Evolutionary conservation across 2,113 vertebrate species (phyloP), one percentile per base, ranked within the genome.

Genomic region (Percopsis transmontana): DNA sequence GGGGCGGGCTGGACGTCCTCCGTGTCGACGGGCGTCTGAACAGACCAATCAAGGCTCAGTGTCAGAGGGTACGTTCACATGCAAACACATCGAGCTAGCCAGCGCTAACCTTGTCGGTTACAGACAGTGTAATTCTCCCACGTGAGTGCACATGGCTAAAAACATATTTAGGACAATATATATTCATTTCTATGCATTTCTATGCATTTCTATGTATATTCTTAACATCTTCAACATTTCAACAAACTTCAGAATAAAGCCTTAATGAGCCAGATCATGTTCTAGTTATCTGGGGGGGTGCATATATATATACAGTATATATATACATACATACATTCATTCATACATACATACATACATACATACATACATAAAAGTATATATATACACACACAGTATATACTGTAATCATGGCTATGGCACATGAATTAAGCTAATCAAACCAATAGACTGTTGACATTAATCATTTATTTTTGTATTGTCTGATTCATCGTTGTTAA

Each of bases 21-120:
- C 66, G 95, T 95, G 76, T 97, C 97, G 85, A 97, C 95, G 0
- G 97, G 97, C 7, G 97, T 98, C 97, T 99, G 82, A 2, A 15
- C 20, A 15, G 38, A 48, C 5, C 24, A 16, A 66, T 33, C 8
- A n/a, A 7, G 19, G 50, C 14, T 53, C 51, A 14, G 51, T 12
- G 21, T 53, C 21, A 53, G 47, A 16, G 8, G 47, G 2, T 7
- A 5, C 4, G 45, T 18, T 48, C 27, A 33, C 27, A 33, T 33
- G 27, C 27, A 33, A 33, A 33, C 27, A n/a, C n/a, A 33, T 33
- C 12, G 8, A 42, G 42, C 19, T 19, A 19, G 48, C 18, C 48
- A 51, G 48, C 19, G 19, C 19, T 10, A 51, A 7, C 27, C 27
- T 33, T 5, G 27, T n/a, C n/a, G n/a, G n/a, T n/a, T n/a, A n/a